Base-by-base conservation (phyloP, 2,797 vertebrate genomes). In the Pangasius larnaudii region DNA sequence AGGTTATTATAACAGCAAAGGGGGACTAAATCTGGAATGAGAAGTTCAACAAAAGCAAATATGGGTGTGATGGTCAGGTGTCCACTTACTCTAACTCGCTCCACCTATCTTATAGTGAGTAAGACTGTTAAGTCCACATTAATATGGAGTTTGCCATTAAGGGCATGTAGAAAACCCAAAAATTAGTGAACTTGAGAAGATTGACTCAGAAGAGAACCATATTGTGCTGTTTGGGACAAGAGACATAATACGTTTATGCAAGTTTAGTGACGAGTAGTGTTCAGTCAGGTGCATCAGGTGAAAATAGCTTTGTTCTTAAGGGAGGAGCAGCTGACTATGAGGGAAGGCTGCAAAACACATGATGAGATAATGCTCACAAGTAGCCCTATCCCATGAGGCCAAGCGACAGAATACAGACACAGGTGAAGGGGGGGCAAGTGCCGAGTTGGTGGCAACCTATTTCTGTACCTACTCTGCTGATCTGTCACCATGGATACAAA, bases 401-500 rank as follows among this genome's bases (percentile, higher is more conserved):
- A 2, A 75, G 87, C 42, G 19, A 69, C 46, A 71, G 27, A 74
- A 86, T 88, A 63, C 58, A 75, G 87, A 87, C 78, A 90, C 85
- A 90, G 86, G 88, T 87, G 69, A 87, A 84, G 78, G 61, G 69
- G 77, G 49, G 78, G 71, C 69, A 85, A 78, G 58, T 86, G 85
- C 18, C 4, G 39, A 90, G 88, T 87, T 89, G 79, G 82, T 63
- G 19, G 65, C 71, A 89, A 90, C 82, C 85, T 90, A 88, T 85
- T 89, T 89, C 53, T 91, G 86, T 93, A 77, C 88, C 85, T 86
- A 67, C 81, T 87, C 82, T 42, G 59, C 63, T 90, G 91, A 87
- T 89, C 71, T 67, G 89, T 91, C 72, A 78, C 84, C 89, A 90
- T 93, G 89, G 91, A 89, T 87, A 91, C 91, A 69, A 81, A 90